phyloP scores from a whole-genome alignment of 2,113 vertebrate species.

The Orcinus orca region DNA sequence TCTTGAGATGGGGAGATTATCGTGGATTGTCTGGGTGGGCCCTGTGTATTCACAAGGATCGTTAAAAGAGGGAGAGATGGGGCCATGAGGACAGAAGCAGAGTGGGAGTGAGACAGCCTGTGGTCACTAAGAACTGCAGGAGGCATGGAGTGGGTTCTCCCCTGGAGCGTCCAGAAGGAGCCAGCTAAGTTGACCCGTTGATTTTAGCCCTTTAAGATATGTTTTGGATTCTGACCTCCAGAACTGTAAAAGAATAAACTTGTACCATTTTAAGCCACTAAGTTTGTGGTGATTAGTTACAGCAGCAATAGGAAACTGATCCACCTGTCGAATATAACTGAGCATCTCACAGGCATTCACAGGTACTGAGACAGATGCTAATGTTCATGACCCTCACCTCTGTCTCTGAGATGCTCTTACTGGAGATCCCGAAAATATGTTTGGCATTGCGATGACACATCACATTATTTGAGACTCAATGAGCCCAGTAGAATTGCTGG shows the following conservation, averaged over 20 bases:
- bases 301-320: not conserved
- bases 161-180: not conserved
- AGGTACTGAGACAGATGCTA: not conserved
- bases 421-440: not conserved
- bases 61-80: not conserved
- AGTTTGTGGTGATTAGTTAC: not conserved
- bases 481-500: not conserved
- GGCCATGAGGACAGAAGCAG: not conserved
- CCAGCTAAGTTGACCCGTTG: not conserved
- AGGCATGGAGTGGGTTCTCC: not conserved
- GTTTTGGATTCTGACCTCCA: not conserved
- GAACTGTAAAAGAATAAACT: not conserved
- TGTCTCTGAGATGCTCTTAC: not conserved
- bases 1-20: not conserved
- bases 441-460: not conserved
- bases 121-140: not conserved
- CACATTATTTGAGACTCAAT: constrained; percentile 6
- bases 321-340: not conserved
- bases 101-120: not conserved
- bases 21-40: not conserved
- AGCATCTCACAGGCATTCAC: not conserved
- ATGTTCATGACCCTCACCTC: not conserved
- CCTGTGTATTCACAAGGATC: not conserved
- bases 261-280: not conserved
- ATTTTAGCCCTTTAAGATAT: not conserved